Percentiles rank a stretch among this genome's conserved stretches.
Evolutionary conservation across 2,113 vertebrate species (phyloP).

Genomic region (Microcebus lehilahytsara): DNA sequence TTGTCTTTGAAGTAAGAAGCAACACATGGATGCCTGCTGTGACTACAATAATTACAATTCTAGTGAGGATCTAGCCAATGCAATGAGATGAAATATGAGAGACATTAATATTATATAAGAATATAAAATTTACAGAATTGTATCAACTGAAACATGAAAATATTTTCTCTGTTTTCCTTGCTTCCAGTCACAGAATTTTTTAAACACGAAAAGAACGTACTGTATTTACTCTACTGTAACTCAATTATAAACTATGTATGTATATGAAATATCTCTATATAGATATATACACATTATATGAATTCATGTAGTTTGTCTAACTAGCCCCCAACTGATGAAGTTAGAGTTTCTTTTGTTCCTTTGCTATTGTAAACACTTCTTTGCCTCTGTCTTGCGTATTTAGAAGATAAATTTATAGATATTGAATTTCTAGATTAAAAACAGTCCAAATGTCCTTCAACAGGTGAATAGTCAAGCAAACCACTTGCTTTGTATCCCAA

Average conservation of each 20-base stretch:
- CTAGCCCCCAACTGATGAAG: background rate
- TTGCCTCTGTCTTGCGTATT: background rate
- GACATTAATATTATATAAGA: background rate
- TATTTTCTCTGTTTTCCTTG: background rate
- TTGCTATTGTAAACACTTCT: background rate
- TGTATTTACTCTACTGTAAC: background rate
- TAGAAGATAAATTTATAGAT: background rate
- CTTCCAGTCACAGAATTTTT: background rate
- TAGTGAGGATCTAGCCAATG: background rate
- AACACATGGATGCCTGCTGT: background rate
- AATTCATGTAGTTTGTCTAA: background rate
- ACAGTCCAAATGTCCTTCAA: background rate
- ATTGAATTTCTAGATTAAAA: constrained; percentile 2
- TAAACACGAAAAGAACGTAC: background rate
- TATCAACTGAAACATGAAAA: background rate
- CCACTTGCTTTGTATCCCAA: background rate
- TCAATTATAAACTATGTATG: background rate
- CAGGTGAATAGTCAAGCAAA: background rate
- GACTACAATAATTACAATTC: background rate
- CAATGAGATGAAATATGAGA: background rate
- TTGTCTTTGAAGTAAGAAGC: background rate
- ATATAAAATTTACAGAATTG: background rate
- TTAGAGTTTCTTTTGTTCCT: background rate
- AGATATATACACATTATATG: background rate
- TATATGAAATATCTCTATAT: background rate